Conservation (phyloP, 1,140 invertebrate genomes). For the Aradophagus sp. region DNA sequence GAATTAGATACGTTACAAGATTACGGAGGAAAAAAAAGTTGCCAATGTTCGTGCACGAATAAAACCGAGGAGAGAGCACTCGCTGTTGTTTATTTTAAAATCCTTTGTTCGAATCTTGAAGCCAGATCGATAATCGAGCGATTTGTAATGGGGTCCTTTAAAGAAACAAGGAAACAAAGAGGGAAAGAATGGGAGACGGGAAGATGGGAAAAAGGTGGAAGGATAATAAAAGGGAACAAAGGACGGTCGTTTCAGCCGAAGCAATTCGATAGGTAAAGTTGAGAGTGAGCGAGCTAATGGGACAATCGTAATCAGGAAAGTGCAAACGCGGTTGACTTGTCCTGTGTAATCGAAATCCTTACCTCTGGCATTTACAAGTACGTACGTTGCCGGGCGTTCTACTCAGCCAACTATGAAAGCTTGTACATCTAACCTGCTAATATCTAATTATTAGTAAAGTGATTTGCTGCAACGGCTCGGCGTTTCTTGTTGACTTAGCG, state of each 20-base stretch:
- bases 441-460: conserved; percentile 48
- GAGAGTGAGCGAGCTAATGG: too few species aligned
- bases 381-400: not conserved
- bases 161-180: too few species aligned
- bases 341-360: conserved; percentile 37
- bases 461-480: conserved; percentile 31
- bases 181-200: too few species aligned
- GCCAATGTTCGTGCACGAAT: conserved; percentile 13
- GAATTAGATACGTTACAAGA: conserved; percentile 36
- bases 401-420: conserved; percentile 25
- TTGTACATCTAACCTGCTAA: conserved; percentile 30
- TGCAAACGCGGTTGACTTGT: conserved; percentile 6
- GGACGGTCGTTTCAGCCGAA: too few species aligned
- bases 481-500: conserved; percentile 35
- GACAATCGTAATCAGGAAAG: conserved; percentile 28
- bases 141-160: too few species aligned
- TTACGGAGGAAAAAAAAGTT: conserved; percentile 19
- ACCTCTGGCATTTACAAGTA: conserved; percentile 17
- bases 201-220: too few species aligned
- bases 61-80: not conserved
- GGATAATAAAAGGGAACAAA: too few species aligned
- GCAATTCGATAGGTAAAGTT: too few species aligned
- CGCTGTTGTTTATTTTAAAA: too few species aligned
- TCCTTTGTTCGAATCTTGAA: too few species aligned
- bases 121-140: too few species aligned